Conservation (phyloP, 2,113 vertebrate genomes). For the Neodon shergylaensis region DNA sequence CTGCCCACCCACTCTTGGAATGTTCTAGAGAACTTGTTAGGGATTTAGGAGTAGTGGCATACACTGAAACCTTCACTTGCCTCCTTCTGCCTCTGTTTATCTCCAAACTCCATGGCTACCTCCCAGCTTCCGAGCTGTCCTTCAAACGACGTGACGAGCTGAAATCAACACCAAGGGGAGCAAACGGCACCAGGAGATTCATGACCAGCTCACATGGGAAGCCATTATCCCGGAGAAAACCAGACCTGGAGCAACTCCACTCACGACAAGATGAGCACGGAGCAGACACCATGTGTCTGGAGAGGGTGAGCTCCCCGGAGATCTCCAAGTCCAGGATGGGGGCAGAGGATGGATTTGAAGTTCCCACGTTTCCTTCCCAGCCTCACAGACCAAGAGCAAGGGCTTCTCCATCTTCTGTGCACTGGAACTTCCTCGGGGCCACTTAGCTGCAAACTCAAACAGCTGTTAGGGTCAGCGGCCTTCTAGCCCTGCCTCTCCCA, state of each 20-base stretch:
- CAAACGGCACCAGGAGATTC: neutral
- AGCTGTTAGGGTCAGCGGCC: slow-evolving; percentile 11
- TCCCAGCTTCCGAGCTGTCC: neutral
- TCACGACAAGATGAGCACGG: neutral
- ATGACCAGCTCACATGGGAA: neutral
- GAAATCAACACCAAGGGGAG: neutral
- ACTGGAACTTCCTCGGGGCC: slow-evolving; percentile 51
- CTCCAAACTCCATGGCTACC: neutral
- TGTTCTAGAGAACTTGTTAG: neutral
- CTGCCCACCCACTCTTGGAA: neutral
- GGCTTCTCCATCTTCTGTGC: neutral
- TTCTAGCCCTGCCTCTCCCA: neutral
- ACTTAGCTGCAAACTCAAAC: slow-evolving; percentile 46
- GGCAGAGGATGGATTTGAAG: neutral
- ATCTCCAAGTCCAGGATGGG: neutral
- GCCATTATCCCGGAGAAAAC: fast-evolving
- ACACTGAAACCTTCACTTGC: neutral
- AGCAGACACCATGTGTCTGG: neutral
- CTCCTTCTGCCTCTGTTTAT: neutral
- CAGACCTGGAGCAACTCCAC: neutral
- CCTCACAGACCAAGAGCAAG: neutral
- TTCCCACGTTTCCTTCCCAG: neutral
- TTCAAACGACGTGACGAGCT: fast-evolving
- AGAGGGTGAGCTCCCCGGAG: neutral
- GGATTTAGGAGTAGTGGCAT: neutral